Base-by-base conservation (phyloP, 2,797 vertebrate genomes). In the Urophycis tenuis region DNA sequence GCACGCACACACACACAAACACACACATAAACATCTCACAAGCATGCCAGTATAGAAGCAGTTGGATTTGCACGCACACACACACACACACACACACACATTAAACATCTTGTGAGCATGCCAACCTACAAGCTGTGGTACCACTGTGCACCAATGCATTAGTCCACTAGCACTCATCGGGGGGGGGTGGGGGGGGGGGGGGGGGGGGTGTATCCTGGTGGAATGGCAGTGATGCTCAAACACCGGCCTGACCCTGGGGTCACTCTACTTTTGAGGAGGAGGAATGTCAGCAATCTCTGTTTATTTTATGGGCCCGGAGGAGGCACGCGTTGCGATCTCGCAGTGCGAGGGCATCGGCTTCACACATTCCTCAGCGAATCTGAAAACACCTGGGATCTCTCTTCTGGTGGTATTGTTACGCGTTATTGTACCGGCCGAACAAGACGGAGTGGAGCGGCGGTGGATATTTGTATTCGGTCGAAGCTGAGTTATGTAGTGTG, bases 171-270 rank as follows among this genome's bases (percentile, higher is more conserved):
- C 77, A 69, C 64, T 49, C 80, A 74, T 41, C 12, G n/a, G 9
- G 12, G 53, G 2, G 25, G n/a, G 53, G 15, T 79, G 81, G 85
- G 86, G 83, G 10, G 11, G 41, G 41, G 19, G n/a, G 9, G 12
- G 53, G 2, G 25, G n/a, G 53, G 15, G 53, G 53, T n/a, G 53
- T 25, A 67, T n/a, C 60, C 25, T 81, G 5, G 25, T 76, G 87
- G 90, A 89, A 91, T 86, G 85, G 81, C 83, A 88, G 82, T 75
- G 74, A 87, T 87, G 82, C 80, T 78, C 83, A 87, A 90, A 89
- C 84, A 83, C 78, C 78, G 67, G 45, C 81, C 72, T 85, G 88
- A 89, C 87, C 89, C 1, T 19, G 84, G 87, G 87, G 85, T 78
- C 77, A 74, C 75, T 78, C 74, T 41, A 85, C 80, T 82, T 83